Base-by-base conservation (phyloP, 2,113 vertebrate species). In the Labeo catla region DNA sequence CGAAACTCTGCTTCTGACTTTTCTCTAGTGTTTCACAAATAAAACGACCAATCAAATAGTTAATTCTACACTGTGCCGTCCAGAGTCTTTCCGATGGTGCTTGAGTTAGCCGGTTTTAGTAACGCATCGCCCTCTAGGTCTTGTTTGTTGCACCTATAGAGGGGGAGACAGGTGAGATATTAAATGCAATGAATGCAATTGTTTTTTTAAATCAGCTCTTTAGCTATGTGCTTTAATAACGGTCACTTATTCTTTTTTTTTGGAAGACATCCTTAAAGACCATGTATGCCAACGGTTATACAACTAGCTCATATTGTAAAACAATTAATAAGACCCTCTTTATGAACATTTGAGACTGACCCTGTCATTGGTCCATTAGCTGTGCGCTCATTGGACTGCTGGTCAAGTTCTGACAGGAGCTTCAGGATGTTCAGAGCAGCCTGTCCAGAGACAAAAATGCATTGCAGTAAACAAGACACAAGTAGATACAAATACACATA, bases 401-500 rank as follows among this genome's bases (percentile, higher is more conserved):
- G 98, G 96, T 99, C 97, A 93, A 98, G 92, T 93, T 99, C 98
- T 83, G 98, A 97, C 91, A 99, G 97, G 93, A 99, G 91, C 95
- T 99, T 99, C 89, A 99, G 93, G 93, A 99, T 97, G 94, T 98
- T 99, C 91, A 99, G 91, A 49, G 98, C 98, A 95, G 98, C 98
- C 98, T 99, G 87, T 68, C 19, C 76, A 84, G 68, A 34, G 47
- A 86, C 85, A 86, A 7, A 87, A 52, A 63, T 65, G 47, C 3
- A 43, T 8, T 4, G 8, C 15, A 86, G 73, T 85, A 5, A 76
- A 65, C 16, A 68, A 36, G 16, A n/a, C 39, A 39, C 28, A 28
- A 28, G 28, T 28, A 28, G 28, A 28, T n/a, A n/a, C 28, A 28
- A 28, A 28, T 28, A 28, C 28, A 28, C 28, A 28, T 2, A 28